Percentiles rank a stretch among this genome's conserved stretches.
Evolutionary conservation across 1,140 invertebrate species (phyloP).

Genomic region (Scaptomyza montana): DNA sequence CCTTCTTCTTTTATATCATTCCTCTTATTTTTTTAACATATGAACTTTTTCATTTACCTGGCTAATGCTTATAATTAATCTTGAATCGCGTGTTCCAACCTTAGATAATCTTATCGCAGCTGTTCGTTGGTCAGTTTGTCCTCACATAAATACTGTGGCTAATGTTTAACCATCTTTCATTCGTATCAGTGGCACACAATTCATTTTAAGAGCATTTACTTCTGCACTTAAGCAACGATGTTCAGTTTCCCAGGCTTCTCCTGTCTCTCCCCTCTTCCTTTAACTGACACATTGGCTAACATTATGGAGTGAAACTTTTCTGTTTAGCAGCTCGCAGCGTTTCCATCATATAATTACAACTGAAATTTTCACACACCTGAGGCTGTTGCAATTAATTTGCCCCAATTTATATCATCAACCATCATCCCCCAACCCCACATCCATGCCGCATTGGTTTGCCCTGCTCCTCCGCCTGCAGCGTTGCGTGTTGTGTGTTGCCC

Average conservation of each 20-base stretch:
- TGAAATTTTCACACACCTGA: constrained; percentile 76
- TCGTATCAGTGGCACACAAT: constrained; percentile 40
- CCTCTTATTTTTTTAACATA: not conserved
- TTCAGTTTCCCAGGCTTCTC: constrained; percentile 44
- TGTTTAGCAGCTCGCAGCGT: constrained; percentile 33
- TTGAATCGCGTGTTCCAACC: constrained; percentile 6
- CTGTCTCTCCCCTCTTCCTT: not conserved
- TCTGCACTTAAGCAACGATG: constrained; percentile 32
- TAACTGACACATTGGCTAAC: constrained; percentile 35
- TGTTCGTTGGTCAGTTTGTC: constrained; percentile 59
- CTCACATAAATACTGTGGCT: constrained; percentile 25
- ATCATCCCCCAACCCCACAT: constrained; percentile 10
- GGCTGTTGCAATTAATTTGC: constrained; percentile 80
- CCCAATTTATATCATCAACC: constrained; percentile 76
- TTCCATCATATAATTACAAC: constrained; percentile 79
- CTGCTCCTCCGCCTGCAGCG: not conserved
- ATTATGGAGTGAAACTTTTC: constrained; percentile 52
- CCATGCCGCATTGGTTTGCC: not conserved
- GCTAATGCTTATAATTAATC: constrained; percentile 16
- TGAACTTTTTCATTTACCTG: constrained; percentile 1
- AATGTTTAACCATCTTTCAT: constrained; percentile 66
- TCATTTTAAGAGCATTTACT: constrained; percentile 30
- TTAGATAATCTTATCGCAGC: constrained; percentile 9
- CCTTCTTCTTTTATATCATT: not conserved
- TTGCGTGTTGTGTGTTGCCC: constrained; percentile 50